These are phyloP conservation scores for Lepeophtheirus salmonis DNA, from an alignment of 1,140 invertebrate genomes.

Conservation along the genomic window DNA sequence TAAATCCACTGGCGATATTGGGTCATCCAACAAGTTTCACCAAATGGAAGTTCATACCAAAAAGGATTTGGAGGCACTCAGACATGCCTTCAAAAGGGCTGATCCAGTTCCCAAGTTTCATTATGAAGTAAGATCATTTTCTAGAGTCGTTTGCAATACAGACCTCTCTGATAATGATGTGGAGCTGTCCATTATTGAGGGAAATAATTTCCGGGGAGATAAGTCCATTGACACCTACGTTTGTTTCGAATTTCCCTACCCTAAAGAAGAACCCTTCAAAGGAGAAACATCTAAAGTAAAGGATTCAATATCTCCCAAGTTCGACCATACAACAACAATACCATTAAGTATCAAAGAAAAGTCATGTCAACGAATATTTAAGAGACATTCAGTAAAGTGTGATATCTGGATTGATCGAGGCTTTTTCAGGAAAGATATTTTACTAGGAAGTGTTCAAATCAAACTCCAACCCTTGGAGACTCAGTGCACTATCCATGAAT, in stretches of 20 bases:
- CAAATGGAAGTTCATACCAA: conserved; percentile 58
- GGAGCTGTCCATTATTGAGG: conserved; percentile 63
- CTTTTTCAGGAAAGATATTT: conserved; percentile 61
- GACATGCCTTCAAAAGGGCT: conserved; percentile 41
- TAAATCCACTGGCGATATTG: conserved; percentile 76
- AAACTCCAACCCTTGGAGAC: conserved; percentile 69
- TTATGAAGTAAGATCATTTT: conserved; percentile 68
- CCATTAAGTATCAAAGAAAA: conserved; percentile 56
- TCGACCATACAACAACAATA: conserved; percentile 53
- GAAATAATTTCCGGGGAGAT: conserved; percentile 62
- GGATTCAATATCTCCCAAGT: conserved; percentile 71
- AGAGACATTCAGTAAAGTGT: conserved; percentile 66
- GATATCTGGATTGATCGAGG: conserved; percentile 82
- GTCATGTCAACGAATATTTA: conserved; percentile 60
- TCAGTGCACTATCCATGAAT: conserved; percentile 66
- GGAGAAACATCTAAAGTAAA: conserved; percentile 57
- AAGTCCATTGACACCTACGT: conserved; percentile 79
- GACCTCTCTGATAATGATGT: conserved; percentile 78
- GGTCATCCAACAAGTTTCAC: conserved; percentile 71
- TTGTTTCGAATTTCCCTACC: conserved; percentile 63
- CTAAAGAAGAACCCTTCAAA: conserved; percentile 56
- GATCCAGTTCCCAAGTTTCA: conserved; percentile 60
- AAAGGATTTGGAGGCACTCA: conserved; percentile 70
- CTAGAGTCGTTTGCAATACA: conserved; percentile 40
- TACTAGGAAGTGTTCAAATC: conserved; percentile 62